A percentile compares a stretch with the other conserved stretches of the same genome.
phyloP scores from a whole-genome alignment of 1,140 invertebrate genomes.

The Sitobion miscanthi region DNA sequence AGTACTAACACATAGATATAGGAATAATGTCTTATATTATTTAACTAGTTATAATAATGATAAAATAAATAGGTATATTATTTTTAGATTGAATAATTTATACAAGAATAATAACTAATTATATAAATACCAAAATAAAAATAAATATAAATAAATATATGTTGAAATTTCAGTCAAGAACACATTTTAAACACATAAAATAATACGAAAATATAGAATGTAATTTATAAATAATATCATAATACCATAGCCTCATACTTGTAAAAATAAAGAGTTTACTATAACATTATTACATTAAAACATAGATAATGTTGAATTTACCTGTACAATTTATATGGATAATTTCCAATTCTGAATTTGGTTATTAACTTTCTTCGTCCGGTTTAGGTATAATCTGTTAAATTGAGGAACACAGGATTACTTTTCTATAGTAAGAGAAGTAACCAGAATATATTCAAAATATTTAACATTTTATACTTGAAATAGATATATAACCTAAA shows the following conservation, averaged over 20 bases:
- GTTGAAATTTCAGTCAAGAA: background rate
- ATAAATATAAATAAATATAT: background rate
- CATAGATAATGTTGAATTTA: background rate
- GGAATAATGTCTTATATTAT: background rate
- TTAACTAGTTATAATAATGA: background rate
- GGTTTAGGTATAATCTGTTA: background rate
- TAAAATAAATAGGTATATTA: slow-evolving; percentile 13
- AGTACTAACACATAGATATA: background rate
- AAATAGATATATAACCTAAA: background rate
- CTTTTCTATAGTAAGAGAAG: background rate
- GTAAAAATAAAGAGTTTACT: background rate
- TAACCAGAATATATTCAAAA: background rate
- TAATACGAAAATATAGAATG: background rate
- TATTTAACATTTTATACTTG: background rate
- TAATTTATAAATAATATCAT: background rate
- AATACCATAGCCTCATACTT: background rate
- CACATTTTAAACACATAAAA: slow-evolving; percentile 6
- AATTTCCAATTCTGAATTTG: background rate
- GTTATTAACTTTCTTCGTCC: background rate
- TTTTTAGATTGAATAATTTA: background rate
- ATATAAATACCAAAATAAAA: slow-evolving; percentile 7
- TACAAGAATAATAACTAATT: background rate
- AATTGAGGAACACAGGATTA: slow-evolving; percentile 7
- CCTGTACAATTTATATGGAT: background rate
- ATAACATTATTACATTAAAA: background rate